Evolutionary conservation across 2,888 invertebrate species (phyloP).

Genomic region (Torymus auratus): DNA sequence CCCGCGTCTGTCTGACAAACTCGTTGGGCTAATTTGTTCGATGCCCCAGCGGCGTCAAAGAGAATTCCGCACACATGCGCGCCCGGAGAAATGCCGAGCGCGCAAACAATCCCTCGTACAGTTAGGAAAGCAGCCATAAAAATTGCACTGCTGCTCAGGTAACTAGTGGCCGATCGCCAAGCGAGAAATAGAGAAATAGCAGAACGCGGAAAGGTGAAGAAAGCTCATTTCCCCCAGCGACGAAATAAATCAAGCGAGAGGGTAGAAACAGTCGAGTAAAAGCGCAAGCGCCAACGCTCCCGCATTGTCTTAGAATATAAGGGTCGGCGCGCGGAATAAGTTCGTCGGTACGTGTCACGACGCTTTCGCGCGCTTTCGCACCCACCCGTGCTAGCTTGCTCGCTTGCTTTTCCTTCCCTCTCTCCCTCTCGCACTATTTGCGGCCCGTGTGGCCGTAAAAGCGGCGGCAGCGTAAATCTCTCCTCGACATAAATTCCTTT

Average conservation of each 20-base stretch:
- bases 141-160: not conserved
- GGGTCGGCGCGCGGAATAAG: conserved; percentile 42
- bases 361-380: conserved; percentile 18
- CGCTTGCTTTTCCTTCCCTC: not conserved
- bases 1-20: not conserved
- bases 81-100: too few species aligned
- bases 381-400: not conserved
- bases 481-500: conserved; percentile 70
- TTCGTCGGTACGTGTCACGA: conserved; percentile 34
- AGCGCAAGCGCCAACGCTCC: conserved; percentile 28
- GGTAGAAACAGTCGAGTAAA: conserved; percentile 2
- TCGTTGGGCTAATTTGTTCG: conserved; percentile 10
- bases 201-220: not conserved
- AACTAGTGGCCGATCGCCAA: not conserved
- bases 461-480: conserved; percentile 68
- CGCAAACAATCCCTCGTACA: too few species aligned
- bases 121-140: not conserved
- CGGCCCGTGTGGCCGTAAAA: conserved; percentile 61
- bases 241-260: conserved; percentile 52
- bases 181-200: not conserved
- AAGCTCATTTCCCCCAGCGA: conserved; percentile 44
- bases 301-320: conserved; percentile 55
- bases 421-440: conserved; percentile 11
- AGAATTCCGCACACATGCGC: too few species aligned
- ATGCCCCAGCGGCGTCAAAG: not conserved